Evolutionary conservation across 2,888 invertebrate species (phyloP).

Genomic region (Cephus pygmeus): DNA sequence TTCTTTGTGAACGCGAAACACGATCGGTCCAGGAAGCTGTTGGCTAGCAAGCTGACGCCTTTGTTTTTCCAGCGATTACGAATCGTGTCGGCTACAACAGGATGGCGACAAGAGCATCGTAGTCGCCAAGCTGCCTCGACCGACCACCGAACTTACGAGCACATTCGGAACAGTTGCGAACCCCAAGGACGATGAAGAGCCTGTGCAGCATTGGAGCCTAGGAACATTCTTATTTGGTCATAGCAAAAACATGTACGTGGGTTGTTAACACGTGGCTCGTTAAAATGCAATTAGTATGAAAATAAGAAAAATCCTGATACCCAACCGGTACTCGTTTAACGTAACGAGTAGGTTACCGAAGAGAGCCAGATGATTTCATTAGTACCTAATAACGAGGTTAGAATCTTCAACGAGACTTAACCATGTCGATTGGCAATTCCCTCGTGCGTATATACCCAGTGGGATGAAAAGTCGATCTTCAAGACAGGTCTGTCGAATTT

Average conservation of each 20-base stretch:
- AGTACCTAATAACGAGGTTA: neutral
- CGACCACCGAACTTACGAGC: neutral
- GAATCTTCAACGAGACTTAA: neutral
- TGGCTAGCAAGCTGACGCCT: neutral
- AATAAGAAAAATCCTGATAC: neutral
- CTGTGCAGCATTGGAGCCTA: neutral
- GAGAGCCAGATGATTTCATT: neutral
- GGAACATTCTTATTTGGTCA: neutral
- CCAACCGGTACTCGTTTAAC: neutral
- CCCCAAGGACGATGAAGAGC: neutral
- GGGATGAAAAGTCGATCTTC: neutral
- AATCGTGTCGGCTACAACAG: neutral
- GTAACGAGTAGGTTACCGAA: neutral
- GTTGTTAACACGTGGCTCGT: neutral
- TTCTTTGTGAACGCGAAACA: neutral
- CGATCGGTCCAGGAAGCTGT: neutral
- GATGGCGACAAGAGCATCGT: neutral
- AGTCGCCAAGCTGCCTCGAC: neutral
- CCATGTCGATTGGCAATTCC: neutral
- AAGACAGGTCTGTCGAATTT: too few relatives aligned
- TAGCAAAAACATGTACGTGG: neutral
- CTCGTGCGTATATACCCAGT: neutral
- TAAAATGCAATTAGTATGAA: neutral
- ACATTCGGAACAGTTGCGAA: neutral
- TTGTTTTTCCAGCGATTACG: slow-evolving; percentile 3